A percentile compares a stretch with the other conserved stretches of the same genome.
These are phyloP conservation scores for Himalopsyche japonica DNA, from an alignment of 2,888 invertebrate genomes.

Conservation along the genomic window DNA sequence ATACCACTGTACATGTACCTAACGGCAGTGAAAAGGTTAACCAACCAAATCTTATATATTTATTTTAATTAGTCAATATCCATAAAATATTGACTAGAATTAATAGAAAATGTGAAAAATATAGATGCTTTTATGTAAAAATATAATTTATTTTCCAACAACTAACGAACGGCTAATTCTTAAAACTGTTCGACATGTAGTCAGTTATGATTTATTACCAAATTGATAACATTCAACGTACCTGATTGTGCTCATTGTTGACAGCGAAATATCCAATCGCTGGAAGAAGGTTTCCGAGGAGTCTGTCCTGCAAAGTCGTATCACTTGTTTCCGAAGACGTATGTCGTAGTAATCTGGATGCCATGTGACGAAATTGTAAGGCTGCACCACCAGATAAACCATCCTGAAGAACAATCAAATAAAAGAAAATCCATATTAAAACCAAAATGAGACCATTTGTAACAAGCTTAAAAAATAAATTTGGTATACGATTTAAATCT, in stretches of 20 bases:
- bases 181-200: no score
- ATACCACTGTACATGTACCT: no score
- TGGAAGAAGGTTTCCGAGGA: constrained; percentile 32
- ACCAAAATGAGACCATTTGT: neutral
- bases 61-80: no score
- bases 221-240: constrained; percentile 44
- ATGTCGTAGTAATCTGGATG: constrained; percentile 78
- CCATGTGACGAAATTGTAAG: constrained; percentile 84
- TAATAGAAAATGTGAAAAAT: no score
- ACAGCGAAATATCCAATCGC: constrained; percentile 38
- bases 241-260: constrained; percentile 68
- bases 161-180: no score
- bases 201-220: no score
- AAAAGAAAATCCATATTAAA: constrained; percentile 6
- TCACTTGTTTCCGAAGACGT: constrained; percentile 50
- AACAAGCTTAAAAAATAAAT: neutral
- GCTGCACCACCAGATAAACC: constrained; percentile 83
- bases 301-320: constrained; percentile 16
- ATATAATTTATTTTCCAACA: no score
- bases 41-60: no score
- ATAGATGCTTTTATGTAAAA: no score
- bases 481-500: neutral
- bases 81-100: no score
- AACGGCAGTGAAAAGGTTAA: no score
- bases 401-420: constrained; percentile 57